phyloP scores from a whole-genome alignment of 2,888 invertebrate genomes.

The Caenorhabditis angaria region DNA sequence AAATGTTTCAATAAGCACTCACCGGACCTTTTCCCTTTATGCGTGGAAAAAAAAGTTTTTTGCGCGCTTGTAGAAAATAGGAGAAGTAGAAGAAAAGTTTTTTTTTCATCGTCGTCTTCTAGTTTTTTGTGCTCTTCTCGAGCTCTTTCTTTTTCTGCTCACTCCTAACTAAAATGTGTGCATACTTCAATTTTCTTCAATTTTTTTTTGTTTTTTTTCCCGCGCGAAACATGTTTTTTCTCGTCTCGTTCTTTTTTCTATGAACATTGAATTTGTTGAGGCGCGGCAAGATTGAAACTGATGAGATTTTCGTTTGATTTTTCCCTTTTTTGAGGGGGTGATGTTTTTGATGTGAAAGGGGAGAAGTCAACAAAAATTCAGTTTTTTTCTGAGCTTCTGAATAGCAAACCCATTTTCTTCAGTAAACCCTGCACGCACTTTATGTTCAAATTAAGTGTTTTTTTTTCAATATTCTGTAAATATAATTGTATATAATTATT shows the following conservation, averaged over 20 bases:
- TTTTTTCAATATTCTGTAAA: too few relatives aligned
- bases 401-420: too few relatives aligned
- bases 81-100: background rate
- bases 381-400: background rate
- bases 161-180: conserved; percentile 4
- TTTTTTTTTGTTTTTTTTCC: background rate
- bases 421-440: too few relatives aligned
- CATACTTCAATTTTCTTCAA: conserved; percentile 4
- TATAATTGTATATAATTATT: too few relatives aligned
- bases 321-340: background rate
- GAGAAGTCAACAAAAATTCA: background rate
- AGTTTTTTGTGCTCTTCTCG: conserved; percentile 2
- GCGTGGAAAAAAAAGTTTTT: too few relatives aligned
- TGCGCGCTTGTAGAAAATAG: too few relatives aligned
- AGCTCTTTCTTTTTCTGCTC: background rate
- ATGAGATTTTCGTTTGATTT: background rate
- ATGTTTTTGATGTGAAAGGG: background rate
- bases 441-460: too few relatives aligned
- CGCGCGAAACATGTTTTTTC: background rate
- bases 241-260: too few relatives aligned
- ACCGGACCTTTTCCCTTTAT: too few relatives aligned
- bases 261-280: conserved; percentile 1
- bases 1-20: too few relatives aligned
- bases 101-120: too few relatives aligned
- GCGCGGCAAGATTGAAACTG: background rate